phyloP scores from a whole-genome alignment of 2,113 vertebrate species.

The Progne subis region DNA sequence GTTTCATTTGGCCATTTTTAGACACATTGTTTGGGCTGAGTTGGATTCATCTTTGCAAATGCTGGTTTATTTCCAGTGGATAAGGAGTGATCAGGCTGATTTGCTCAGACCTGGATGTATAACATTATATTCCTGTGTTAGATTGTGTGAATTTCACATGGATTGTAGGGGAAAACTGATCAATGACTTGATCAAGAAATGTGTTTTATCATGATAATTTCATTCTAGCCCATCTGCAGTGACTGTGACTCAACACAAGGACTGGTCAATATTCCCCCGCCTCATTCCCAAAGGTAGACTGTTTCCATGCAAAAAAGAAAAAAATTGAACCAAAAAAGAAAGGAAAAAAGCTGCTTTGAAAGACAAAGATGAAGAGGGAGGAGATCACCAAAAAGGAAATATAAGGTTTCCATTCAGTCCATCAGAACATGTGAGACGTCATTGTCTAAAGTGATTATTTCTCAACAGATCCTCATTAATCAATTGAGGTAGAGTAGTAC shows the following conservation, averaged over 20 bases:
- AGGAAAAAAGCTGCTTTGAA: not conserved
- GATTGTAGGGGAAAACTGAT: not conserved
- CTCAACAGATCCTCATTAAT: not conserved
- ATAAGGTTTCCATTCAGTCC: not conserved
- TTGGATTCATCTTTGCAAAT: not conserved
- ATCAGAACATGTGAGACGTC: not conserved
- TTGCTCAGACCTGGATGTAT: not conserved
- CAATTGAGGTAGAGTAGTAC: not conserved
- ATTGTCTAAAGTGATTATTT: not conserved
- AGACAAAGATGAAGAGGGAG: not conserved
- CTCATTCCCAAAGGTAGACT: not conserved
- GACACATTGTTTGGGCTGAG: not conserved
- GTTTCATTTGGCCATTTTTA: not conserved
- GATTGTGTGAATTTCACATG: not conserved
- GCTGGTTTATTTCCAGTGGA: not conserved
- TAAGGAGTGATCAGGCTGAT: not conserved
- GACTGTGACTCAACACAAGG: not conserved
- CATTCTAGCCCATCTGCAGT: not conserved
- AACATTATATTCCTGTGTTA: not conserved
- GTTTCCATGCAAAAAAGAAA: not conserved
- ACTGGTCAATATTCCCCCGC: not conserved
- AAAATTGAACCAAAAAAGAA: not conserved
- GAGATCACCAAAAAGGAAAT: not conserved
- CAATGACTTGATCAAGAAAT: not conserved
- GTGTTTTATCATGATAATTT: not conserved